Conservation (phyloP, 2,888 invertebrate genomes). For the Lasioglossum malachurum region DNA sequence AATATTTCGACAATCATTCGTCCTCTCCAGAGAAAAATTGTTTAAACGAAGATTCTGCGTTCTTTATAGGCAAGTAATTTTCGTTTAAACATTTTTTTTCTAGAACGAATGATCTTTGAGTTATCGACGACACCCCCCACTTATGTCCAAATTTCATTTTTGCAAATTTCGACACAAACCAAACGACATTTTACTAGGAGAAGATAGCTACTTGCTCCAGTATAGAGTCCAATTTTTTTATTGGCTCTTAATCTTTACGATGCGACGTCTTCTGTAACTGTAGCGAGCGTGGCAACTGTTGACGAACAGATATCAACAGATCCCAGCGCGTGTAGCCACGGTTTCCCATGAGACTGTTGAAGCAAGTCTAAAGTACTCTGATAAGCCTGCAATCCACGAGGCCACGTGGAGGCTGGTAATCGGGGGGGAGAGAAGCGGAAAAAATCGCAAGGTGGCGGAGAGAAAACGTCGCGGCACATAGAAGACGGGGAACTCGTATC, state of each 20-base stretch:
- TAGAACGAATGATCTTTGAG: not conserved
- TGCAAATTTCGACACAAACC: not conserved
- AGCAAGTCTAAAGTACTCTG: not conserved
- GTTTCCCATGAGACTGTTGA: not conserved
- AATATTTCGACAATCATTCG: not conserved
- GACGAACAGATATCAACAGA: not conserved
- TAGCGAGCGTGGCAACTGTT: not conserved
- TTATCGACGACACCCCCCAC: not conserved
- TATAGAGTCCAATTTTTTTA: not conserved
- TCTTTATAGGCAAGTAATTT: not conserved
- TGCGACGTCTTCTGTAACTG: not conserved
- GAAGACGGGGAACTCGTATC: slow-evolving; percentile 26
- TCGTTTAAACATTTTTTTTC: not conserved
- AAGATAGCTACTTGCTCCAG: not conserved
- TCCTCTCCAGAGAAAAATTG: too few relatives aligned
- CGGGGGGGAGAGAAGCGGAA: slow-evolving; percentile 1
- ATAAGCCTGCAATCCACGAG: not conserved
- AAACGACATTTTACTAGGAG: not conserved
- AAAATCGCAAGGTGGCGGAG: slow-evolving; percentile 23
- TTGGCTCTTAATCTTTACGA: not conserved
- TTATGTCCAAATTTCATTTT: not conserved
- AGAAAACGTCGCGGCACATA: slow-evolving; percentile 14
- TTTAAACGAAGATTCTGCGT: not conserved
- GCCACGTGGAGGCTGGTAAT: slow-evolving; percentile 27
- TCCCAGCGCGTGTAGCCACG: not conserved